A percentile compares a stretch with the other conserved stretches of the same genome.
Evolutionary conservation across 1,140 invertebrate genomes (phyloP).

Genomic region (Brachionus rotundiformis): DNA sequence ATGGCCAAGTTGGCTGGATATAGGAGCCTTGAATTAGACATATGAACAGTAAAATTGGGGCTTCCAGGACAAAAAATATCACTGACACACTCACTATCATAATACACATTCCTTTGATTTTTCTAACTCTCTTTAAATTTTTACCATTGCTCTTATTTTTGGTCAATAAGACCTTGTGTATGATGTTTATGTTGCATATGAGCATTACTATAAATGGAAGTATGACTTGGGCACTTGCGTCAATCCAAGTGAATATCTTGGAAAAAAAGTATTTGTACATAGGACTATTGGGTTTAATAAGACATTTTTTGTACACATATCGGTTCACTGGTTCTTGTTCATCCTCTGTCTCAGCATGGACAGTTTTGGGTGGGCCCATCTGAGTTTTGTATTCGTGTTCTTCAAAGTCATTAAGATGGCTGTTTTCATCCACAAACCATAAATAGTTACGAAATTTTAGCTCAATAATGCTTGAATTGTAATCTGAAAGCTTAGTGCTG

Average conservation of each 20-base stretch:
- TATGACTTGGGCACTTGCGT: slow-evolving; percentile 32
- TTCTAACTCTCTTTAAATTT: slow-evolving; percentile 36
- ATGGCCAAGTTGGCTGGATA: slow-evolving; percentile 1
- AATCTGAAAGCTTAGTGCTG: not conserved
- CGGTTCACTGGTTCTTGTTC: slow-evolving; percentile 49
- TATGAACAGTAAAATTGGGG: slow-evolving; percentile 26
- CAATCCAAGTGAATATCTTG: slow-evolving; percentile 51
- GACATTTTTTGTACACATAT: slow-evolving; percentile 42
- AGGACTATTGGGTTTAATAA: slow-evolving; percentile 29
- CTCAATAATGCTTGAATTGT: not conserved
- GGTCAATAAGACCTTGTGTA: slow-evolving; percentile 38
- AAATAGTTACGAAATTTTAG: not conserved
- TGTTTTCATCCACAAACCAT: not conserved
- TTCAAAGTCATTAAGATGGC: not conserved
- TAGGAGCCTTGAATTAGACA: slow-evolving; percentile 41
- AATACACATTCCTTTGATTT: slow-evolving; percentile 50
- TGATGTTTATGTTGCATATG: slow-evolving; percentile 50
- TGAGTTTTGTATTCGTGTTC: not conserved
- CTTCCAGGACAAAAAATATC: slow-evolving; percentile 45
- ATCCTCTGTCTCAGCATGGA: too few species aligned
- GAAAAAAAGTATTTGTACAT: slow-evolving; percentile 48
- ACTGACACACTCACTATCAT: slow-evolving; percentile 47
- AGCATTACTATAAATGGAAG: slow-evolving; percentile 51
- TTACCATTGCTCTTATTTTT: slow-evolving; percentile 49
- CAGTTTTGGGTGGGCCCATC: not conserved